These are phyloP conservation scores for Rhopilema esculentum DNA, from an alignment of 30 jellyfish, hydroid and myxozoan genomes.

Conservation along the genomic window DNA sequence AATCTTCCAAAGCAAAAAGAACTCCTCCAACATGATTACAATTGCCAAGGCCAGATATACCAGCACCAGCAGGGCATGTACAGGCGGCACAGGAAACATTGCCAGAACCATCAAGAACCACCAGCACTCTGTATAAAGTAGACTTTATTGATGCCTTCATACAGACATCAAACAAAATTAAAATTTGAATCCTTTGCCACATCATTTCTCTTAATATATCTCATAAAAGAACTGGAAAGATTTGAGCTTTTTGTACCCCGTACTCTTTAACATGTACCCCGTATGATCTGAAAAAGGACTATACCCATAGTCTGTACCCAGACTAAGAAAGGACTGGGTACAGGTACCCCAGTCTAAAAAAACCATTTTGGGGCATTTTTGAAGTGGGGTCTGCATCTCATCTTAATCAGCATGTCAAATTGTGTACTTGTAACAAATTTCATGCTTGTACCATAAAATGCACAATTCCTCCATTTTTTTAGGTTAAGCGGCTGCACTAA, in stretches of 20 bases:
- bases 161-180: slow-evolving; percentile 29
- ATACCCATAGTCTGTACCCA: too few relatives aligned
- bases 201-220: neutral
- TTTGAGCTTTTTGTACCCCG: slow-evolving; percentile 61
- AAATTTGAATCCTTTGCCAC: slow-evolving; percentile 20
- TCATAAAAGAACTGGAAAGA: slow-evolving; percentile 63
- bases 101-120: neutral
- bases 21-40: slow-evolving; percentile 53
- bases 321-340: too few relatives aligned
- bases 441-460: too few relatives aligned
- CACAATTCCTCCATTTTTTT: too few relatives aligned
- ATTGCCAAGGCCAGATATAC: slow-evolving; percentile 33
- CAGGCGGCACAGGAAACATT: slow-evolving; percentile 58
- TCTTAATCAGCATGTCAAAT: too few relatives aligned
- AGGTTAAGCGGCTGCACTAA: too few relatives aligned
- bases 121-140: slow-evolving; percentile 1
- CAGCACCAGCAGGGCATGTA: slow-evolving; percentile 67
- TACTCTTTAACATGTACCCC: slow-evolving; percentile 37
- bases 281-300: too few relatives aligned
- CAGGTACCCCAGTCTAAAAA: too few relatives aligned
- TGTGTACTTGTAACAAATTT: too few relatives aligned
- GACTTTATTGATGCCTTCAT: slow-evolving; percentile 36
- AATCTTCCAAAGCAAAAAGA: slow-evolving; percentile 51
- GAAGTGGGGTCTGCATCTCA: too few relatives aligned
- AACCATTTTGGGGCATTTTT: too few relatives aligned